These are phyloP conservation scores for Neodontobutis hainanensis DNA, from an alignment of 2,113 vertebrate species.

Conservation along the genomic window DNA sequence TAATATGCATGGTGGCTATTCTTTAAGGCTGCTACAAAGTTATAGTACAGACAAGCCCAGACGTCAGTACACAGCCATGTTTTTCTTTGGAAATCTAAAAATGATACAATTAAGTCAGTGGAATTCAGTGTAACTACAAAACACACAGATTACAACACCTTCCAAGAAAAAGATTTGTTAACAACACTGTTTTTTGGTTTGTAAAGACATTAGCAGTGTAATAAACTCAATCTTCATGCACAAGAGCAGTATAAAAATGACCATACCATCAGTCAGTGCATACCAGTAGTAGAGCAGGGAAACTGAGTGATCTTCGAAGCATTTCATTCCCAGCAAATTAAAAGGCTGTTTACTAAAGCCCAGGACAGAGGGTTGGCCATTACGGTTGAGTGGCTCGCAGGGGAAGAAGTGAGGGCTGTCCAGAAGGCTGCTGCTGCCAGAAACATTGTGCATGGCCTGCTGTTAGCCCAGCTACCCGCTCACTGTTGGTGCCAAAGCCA, in stretches of 20 bases:
- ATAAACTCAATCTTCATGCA: too few relatives aligned
- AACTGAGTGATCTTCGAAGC: slow-evolving; percentile 28
- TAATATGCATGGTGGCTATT: slow-evolving; percentile 52
- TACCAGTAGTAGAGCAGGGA: slow-evolving; percentile 2
- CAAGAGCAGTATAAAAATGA: not conserved
- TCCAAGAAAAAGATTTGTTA: too few relatives aligned
- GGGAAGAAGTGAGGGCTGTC: slow-evolving; percentile 41
- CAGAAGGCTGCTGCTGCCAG: slow-evolving; percentile 52
- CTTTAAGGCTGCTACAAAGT: slow-evolving; percentile 48
- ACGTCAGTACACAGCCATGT: not conserved
- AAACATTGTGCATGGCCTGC: slow-evolving; percentile 47
- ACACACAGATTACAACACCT: too few relatives aligned
- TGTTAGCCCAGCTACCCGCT: slow-evolving; percentile 44
- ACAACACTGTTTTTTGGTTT: too few relatives aligned
- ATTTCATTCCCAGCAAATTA: slow-evolving; percentile 48
- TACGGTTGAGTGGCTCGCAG: slow-evolving; percentile 42
- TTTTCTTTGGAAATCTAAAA: too few relatives aligned
- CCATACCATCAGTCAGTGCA: slow-evolving; percentile 5
- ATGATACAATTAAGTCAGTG: too few relatives aligned
- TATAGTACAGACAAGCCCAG: slow-evolving; percentile 19
- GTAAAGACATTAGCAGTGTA: too few relatives aligned
- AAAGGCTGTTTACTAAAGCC: slow-evolving; percentile 53
- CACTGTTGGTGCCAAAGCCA: slow-evolving; percentile 39
- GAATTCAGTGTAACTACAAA: too few relatives aligned
- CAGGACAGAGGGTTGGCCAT: slow-evolving; percentile 38